Percentiles rank a stretch among this genome's conserved stretches.
Conservation (phyloP, 2,888 invertebrate genomes). For the Tenthredo distinguenda region DNA sequence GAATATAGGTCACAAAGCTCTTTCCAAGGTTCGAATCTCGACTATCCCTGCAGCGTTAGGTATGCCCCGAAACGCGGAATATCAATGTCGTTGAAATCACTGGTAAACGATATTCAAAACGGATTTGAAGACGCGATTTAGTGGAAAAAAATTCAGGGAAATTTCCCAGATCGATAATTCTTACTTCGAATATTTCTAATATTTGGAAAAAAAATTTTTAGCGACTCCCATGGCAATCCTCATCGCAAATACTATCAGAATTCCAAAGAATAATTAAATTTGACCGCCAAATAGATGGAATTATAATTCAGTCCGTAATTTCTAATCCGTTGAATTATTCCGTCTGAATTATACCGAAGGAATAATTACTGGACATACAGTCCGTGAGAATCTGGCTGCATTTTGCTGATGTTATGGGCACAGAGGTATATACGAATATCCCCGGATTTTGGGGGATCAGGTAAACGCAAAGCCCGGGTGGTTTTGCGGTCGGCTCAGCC, state of each 20-base stretch:
- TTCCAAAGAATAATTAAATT: background rate
- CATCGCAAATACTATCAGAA: background rate
- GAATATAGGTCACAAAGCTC: slow-evolving; percentile 21
- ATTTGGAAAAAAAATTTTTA: background rate
- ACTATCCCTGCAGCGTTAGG: background rate
- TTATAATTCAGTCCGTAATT: background rate
- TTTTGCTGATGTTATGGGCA: background rate
- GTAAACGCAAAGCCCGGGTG: slow-evolving; percentile 11
- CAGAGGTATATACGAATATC: background rate
- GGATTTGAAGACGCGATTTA: background rate
- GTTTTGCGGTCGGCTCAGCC: background rate
- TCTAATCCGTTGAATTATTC: background rate
- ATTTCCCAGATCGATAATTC: background rate
- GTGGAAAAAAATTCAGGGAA: background rate
- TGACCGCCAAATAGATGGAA: background rate
- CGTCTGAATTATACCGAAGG: background rate
- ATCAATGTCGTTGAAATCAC: slow-evolving; percentile 1
- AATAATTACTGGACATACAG: background rate
- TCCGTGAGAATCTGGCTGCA: background rate
- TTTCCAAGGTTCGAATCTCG: slow-evolving; percentile 18
- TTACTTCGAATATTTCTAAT: background rate
- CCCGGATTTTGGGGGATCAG: background rate
- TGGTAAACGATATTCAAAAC: background rate
- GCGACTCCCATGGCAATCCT: too few relatives aligned
- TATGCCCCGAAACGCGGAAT: background rate